Conservation (phyloP, 2,113 vertebrate species). For the Gallinago jamesoni region DNA sequence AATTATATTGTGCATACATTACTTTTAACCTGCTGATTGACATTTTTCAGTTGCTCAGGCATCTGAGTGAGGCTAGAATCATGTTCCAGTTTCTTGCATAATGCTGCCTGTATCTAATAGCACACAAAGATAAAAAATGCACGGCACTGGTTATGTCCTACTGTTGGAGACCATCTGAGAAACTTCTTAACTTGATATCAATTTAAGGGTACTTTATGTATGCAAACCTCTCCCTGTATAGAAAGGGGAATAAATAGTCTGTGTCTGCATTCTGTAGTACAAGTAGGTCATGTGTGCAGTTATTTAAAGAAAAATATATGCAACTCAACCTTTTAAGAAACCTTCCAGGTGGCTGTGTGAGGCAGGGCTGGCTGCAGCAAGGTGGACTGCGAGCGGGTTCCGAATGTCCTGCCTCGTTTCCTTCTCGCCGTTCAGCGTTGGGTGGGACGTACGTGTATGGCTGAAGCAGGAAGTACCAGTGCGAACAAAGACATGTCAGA, state of each 20-base stretch:
- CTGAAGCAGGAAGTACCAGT: neutral
- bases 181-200: neutral
- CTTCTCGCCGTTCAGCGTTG: neutral
- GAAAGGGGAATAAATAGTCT: neutral
- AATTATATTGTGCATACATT: neutral
- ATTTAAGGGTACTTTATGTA: neutral
- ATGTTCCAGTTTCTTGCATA: neutral
- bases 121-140: neutral
- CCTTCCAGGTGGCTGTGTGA: neutral
- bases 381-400: neutral
- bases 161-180: neutral
- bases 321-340: neutral
- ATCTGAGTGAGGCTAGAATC: neutral
- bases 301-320: neutral
- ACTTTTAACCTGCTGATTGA: neutral
- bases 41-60: neutral
- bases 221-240: neutral
- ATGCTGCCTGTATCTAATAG: neutral
- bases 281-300: neutral
- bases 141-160: neutral
- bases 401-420: no score
- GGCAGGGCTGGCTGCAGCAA: neutral
- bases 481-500: neutral
- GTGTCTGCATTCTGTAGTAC: neutral
- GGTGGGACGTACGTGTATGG: neutral